phyloP scores from a whole-genome alignment of 2,113 vertebrate species.

The Anhinga anhinga region DNA sequence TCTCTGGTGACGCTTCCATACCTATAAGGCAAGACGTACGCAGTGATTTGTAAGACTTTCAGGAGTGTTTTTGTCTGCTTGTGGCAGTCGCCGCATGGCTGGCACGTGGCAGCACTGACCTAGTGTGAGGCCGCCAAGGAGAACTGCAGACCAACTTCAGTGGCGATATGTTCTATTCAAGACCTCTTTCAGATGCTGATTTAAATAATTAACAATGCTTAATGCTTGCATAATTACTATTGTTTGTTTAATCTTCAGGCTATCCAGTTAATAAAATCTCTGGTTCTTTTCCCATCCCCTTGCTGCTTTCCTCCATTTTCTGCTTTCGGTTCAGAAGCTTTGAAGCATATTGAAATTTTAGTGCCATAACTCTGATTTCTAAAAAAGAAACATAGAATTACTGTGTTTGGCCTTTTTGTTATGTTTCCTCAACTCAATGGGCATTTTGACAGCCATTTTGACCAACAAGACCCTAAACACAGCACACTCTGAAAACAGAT shows the following conservation, averaged over 20 bases:
- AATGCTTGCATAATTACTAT: not conserved
- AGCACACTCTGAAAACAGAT: not conserved
- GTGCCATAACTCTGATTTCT: not conserved
- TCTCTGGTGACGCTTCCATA: no score
- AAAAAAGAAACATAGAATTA: not conserved
- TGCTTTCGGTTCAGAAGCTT: not conserved
- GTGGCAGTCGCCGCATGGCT: rapidly evolving
- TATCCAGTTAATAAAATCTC: not conserved
- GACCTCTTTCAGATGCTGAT: not conserved
- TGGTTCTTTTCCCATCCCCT: not conserved
- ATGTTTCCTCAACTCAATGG: not conserved
- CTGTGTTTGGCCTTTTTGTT: not conserved
- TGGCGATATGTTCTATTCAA: rapidly evolving
- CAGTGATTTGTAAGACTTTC: not conserved
- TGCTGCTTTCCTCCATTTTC: not conserved
- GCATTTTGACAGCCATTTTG: not conserved
- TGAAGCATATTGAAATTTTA: not conserved
- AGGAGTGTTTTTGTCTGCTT: not conserved
- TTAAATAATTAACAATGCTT: not conserved
- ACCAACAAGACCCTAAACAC: not conserved
- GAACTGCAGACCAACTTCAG: not conserved
- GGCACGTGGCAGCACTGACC: not conserved
- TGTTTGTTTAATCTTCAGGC: not conserved
- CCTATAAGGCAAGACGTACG: rapidly evolving
- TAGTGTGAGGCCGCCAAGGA: rapidly evolving